phyloP scores from a whole-genome alignment of 2,888 invertebrate species.

The Andrena bicolor region DNA sequence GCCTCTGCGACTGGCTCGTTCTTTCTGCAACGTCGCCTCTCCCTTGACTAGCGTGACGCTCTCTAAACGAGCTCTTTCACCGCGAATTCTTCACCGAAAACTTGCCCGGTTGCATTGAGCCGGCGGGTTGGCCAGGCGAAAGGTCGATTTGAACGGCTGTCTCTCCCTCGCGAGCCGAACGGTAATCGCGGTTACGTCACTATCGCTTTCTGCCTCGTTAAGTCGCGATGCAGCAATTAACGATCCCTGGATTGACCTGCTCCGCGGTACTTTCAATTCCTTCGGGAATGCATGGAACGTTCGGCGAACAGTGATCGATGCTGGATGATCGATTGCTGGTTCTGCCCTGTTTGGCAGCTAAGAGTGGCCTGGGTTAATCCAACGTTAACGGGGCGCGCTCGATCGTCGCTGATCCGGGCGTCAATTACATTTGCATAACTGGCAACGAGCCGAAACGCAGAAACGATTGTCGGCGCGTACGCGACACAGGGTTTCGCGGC shows the following conservation, averaged over 20 bases:
- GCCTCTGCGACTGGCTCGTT: not conserved
- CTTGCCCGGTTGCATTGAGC: not conserved
- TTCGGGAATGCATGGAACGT: conserved; percentile 3
- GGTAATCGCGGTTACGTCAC: conserved; percentile 23
- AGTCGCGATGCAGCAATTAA: conserved; percentile 44
- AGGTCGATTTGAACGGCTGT: conserved; percentile 29
- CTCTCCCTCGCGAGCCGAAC: conserved; percentile 6
- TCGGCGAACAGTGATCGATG: conserved; percentile 6
- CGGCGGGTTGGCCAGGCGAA: conserved; percentile 13
- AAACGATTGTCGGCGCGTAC: conserved; percentile 24
- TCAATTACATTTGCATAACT: conserved; percentile 50
- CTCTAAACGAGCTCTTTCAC: not conserved
- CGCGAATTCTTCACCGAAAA: conserved; percentile 1
- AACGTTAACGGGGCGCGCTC: conserved; percentile 23
- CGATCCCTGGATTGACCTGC: conserved; percentile 13
- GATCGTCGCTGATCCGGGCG: conserved; percentile 26
- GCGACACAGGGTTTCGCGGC: not conserved
- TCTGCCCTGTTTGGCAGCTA: not conserved
- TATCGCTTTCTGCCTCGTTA: conserved; percentile 30
- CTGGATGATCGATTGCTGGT: conserved; percentile 5
- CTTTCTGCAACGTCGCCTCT: not conserved
- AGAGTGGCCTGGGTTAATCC: conserved; percentile 58
- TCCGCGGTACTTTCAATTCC: conserved; percentile 4
- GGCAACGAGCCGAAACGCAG: conserved; percentile 27
- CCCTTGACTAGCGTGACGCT: not conserved